These are phyloP conservation scores for Drosophila meridiana DNA, from an alignment of 2,888 invertebrate genomes.

Conservation along the genomic window DNA sequence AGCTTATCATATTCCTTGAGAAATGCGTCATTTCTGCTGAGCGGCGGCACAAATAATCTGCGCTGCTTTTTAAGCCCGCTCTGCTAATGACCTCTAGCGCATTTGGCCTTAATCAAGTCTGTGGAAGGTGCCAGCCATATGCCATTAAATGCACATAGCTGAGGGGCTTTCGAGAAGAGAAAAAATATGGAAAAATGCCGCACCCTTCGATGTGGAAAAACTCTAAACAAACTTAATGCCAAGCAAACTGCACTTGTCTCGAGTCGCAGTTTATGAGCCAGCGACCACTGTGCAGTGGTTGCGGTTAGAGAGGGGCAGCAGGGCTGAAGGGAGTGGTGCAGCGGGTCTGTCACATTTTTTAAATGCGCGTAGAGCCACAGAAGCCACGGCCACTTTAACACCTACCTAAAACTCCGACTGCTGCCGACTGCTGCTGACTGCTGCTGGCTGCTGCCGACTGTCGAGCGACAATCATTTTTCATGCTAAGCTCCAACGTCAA, in stretches of 20 bases:
- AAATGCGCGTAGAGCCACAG: slow-evolving; percentile 60
- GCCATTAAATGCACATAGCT: slow-evolving; percentile 75
- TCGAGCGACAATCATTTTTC: slow-evolving; percentile 77
- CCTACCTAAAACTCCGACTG: slow-evolving; percentile 68
- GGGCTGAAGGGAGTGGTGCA: too few species aligned
- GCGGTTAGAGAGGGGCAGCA: background rate
- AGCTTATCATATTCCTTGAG: slow-evolving; percentile 32
- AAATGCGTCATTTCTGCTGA: slow-evolving; percentile 36
- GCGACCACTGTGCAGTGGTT: slow-evolving; percentile 8
- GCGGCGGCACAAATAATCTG: slow-evolving; percentile 20
- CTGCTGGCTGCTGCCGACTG: slow-evolving; percentile 56
- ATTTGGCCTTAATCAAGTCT: slow-evolving; percentile 60
- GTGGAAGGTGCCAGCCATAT: slow-evolving; percentile 41
- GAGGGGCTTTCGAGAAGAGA: slow-evolving; percentile 49
- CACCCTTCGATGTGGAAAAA: slow-evolving; percentile 41
- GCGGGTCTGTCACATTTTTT: slow-evolving; percentile 58
- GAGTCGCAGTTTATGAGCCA: slow-evolving; percentile 31
- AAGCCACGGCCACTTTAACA: slow-evolving; percentile 76
- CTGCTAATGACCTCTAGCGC: slow-evolving; percentile 56
- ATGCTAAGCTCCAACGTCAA: slow-evolving; percentile 80
- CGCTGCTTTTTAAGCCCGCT: slow-evolving; percentile 47
- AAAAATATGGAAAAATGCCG: slow-evolving; percentile 25
- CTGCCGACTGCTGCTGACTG: slow-evolving; percentile 31
- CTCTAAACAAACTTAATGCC: slow-evolving; percentile 45
- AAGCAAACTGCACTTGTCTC: slow-evolving; percentile 59